These are phyloP conservation scores for Brachionus koreanus DNA, from an alignment of 1,140 invertebrate species.

Conservation along the genomic window DNA sequence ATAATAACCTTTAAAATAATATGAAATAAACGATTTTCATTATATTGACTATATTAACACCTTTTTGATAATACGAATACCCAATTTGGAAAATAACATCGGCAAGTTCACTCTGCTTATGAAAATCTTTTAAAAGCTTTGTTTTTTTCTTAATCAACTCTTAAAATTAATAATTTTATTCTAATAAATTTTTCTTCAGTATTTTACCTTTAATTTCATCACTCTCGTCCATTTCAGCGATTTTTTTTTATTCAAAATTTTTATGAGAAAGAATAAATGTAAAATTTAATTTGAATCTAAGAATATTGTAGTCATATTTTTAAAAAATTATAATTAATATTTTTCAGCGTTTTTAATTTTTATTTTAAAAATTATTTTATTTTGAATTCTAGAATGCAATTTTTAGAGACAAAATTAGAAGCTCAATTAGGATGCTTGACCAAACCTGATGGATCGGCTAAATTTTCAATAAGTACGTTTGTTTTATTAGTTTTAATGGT, in stretches of 20 bases:
- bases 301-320: too few relatives aligned
- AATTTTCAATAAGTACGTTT: constrained; percentile 22
- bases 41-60: background rate
- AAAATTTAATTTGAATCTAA: background rate
- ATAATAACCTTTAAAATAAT: constrained; percentile 13
- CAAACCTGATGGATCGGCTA: constrained; percentile 35
- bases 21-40: background rate
- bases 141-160: constrained; percentile 36
- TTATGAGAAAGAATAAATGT: background rate
- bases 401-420: background rate
- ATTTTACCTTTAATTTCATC: constrained; percentile 23
- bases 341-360: background rate
- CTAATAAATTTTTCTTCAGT: background rate
- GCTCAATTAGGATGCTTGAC: constrained; percentile 30
- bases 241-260: background rate
- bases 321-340: background rate
- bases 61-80: constrained; percentile 33
- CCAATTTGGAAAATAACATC: constrained; percentile 36
- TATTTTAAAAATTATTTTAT: background rate
- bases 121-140: constrained; percentile 27
- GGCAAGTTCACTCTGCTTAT: background rate
- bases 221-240: background rate
- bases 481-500: too few relatives aligned
- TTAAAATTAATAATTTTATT: background rate
- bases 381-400: background rate